phyloP scores from a whole-genome alignment of 2,888 invertebrate genomes.

The Emmelina monodactyla region DNA sequence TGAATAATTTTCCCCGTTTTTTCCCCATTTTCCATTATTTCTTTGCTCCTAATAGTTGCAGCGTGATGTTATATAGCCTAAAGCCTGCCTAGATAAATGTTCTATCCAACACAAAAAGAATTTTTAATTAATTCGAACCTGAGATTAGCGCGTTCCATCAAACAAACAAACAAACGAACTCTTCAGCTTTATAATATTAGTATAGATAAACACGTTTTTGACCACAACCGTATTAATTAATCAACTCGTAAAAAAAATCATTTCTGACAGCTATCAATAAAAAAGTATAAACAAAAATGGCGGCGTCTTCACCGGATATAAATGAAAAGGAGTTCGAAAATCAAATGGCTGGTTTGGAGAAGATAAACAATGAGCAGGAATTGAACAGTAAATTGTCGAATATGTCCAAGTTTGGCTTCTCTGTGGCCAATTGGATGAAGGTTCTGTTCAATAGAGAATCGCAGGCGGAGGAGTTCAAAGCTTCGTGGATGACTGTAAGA shows the following conservation, averaged over 20 bases:
- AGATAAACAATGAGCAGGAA: constrained; percentile 31
- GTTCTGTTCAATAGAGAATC: constrained; percentile 34
- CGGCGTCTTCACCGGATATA: constrained; percentile 19
- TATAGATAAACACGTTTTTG: not conserved
- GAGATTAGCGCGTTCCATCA: too few species aligned
- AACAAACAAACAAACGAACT: not conserved
- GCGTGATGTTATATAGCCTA: too few species aligned
- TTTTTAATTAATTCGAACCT: too few species aligned
- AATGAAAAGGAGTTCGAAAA: constrained; percentile 29
- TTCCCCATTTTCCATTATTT: too few species aligned
- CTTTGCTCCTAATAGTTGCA: too few species aligned
- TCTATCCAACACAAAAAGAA: too few species aligned
- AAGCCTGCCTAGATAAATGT: too few species aligned
- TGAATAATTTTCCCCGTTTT: too few species aligned
- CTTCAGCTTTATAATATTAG: too few species aligned
- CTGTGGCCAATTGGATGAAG: constrained; percentile 43
- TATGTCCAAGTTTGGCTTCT: constrained; percentile 29
- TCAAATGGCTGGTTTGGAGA: constrained; percentile 30
- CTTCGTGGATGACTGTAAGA: constrained; percentile 50
- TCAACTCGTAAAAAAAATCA: not conserved
- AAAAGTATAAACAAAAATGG: constrained; percentile 27
- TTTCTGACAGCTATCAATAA: not conserved
- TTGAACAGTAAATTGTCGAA: constrained; percentile 28
- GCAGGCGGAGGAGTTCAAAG: constrained; percentile 30
- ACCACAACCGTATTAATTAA: not conserved